Evolutionary conservation across 2,888 invertebrate species (phyloP), one percentile per base, ranked within the genome.

Genomic region (Sminthurinus aureus): DNA sequence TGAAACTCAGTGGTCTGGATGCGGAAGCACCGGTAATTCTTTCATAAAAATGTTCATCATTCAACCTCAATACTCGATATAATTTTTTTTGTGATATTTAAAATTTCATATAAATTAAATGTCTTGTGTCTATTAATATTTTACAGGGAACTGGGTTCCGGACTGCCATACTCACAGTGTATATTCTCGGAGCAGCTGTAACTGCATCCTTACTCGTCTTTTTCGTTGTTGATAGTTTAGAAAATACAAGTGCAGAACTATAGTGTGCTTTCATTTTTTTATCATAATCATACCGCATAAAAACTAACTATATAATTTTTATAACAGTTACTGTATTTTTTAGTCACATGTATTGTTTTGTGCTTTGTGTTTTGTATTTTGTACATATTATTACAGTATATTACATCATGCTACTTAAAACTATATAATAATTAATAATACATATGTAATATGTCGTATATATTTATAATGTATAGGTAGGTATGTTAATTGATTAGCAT

Each of bases 61-160:
- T 18, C 8, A 82, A 66, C 4, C 22, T 64, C n/a, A 79, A 20
- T n/a, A n/a, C n/a, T 77, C 20, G 13, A 38, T 26, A 50, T 26
- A 38, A 18, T 18, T n/a, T 13, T 51, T 58, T 6, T 58, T 77
- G 50, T n/a, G 52, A 38, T 51, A 52, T 77, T 52, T 18, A 51
- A 51, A 24, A n/a, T 75, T 20, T 64, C 0, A 66, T 67, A 58
- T 58, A 18, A 38, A 38, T 38, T 38, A 38, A 38, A 6, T 58
- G 9, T 58, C 9, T 64, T 11, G 26, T 66, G 82, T 78, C 81
- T 12, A 85, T 86, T 89, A 38, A 90, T 90, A 85, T 89, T 89
- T 92, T 91, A 81, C 93, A 97, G 96, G 95, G 94, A 90, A 93
- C 94, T 2, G 92, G 93, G 79, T 93, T 96, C 91, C 93, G 97